These are phyloP conservation scores for Ardeotis arabs DNA, from an alignment of 2,113 vertebrate species.

Conservation along the genomic window DNA sequence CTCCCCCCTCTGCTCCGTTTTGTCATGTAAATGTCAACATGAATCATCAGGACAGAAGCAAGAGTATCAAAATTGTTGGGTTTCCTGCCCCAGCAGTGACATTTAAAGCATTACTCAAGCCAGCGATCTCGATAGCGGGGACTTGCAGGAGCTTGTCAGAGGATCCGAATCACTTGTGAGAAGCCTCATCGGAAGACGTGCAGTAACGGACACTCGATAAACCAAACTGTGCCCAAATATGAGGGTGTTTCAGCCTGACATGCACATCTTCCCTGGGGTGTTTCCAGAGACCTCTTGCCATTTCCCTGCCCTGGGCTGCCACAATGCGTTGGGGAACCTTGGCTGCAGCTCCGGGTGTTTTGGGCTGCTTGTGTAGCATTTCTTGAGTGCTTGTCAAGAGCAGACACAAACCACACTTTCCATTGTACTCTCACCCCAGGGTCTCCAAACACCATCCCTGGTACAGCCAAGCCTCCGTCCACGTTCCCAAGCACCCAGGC, in stretches of 20 bases:
- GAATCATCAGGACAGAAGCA: conserved; percentile 49
- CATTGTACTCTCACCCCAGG: neutral
- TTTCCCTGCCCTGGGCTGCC: neutral
- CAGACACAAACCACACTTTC: neutral
- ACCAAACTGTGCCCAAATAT: neutral
- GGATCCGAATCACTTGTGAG: neutral
- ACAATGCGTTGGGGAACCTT: rapidly evolving
- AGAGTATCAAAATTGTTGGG: neutral
- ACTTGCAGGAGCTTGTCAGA: neutral
- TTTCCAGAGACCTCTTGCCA: neutral
- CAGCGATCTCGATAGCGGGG: neutral
- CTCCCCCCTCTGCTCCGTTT: neutral
- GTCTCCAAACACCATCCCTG: neutral
- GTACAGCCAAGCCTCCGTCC: neutral
- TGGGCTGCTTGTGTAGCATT: neutral
- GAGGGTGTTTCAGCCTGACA: neutral
- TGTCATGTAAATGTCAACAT: conserved; percentile 51
- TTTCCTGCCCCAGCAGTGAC: conserved; percentile 45
- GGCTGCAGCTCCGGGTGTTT: neutral
- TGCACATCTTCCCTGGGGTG: neutral
- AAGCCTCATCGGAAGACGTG: neutral
- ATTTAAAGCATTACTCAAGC: conserved; percentile 16
- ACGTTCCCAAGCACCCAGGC: neutral
- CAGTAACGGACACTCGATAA: neutral
- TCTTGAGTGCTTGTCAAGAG: neutral